Conservation (phyloP, 2,113 vertebrate species). For the Serilophus lunatus region DNA sequence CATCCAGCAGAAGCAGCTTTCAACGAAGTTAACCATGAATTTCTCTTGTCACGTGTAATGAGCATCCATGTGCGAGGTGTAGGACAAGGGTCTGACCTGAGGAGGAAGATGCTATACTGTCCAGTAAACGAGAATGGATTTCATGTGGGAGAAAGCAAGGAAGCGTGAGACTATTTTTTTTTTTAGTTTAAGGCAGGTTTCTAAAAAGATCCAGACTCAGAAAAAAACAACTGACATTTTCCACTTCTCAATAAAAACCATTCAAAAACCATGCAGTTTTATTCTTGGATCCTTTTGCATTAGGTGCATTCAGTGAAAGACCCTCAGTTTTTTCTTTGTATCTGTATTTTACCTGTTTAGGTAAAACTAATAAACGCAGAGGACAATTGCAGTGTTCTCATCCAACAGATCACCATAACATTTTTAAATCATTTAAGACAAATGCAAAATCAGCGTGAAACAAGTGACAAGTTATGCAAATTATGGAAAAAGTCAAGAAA, state of each 20-base stretch:
- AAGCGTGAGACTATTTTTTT: neutral
- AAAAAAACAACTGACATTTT: neutral
- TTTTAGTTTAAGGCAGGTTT: neutral
- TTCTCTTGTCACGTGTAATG: neutral
- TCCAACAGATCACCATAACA: neutral
- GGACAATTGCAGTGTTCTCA: neutral
- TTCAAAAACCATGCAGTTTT: neutral
- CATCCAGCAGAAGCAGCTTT: neutral
- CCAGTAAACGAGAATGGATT: neutral
- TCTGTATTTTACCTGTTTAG: neutral
- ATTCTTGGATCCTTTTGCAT: neutral
- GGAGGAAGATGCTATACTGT: neutral
- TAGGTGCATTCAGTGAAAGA: neutral
- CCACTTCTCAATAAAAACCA: neutral
- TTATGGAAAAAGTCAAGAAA: neutral
- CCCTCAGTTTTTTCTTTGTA: neutral
- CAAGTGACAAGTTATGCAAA: neutral
- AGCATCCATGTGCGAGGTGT: rapidly evolving
- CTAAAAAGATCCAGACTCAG: neutral
- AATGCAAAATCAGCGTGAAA: neutral
- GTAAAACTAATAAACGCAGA: neutral
- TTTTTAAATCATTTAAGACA: neutral
- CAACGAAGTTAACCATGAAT: neutral
- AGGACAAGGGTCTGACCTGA: neutral
- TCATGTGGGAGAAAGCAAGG: neutral